These are phyloP conservation scores for Augiades crinisus DNA, from an alignment of 2,888 invertebrate genomes.

Conservation along the genomic window DNA sequence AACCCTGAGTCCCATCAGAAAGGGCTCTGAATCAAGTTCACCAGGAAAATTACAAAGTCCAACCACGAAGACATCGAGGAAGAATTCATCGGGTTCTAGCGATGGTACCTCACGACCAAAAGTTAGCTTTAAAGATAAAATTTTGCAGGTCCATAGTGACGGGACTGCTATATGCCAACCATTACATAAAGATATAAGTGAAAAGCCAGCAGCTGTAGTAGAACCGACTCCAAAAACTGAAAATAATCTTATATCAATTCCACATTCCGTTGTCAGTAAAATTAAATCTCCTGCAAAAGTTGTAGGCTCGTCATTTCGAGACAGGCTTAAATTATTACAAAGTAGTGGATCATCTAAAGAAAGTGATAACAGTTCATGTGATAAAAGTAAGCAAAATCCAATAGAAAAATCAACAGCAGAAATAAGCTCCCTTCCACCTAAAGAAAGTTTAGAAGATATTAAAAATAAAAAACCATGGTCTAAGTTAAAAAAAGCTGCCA, in stretches of 20 bases:
- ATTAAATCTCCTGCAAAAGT: conserved; percentile 77
- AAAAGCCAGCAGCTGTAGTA: conserved; percentile 69
- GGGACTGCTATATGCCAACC: conserved; percentile 73
- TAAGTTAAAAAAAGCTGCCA: conserved; percentile 88
- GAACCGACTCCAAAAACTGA: conserved; percentile 73
- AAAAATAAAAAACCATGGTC: conserved; percentile 86
- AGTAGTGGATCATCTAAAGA: conserved; percentile 57
- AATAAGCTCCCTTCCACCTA: conserved; percentile 52
- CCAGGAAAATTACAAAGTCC: conserved; percentile 76
- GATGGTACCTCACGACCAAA: conserved; percentile 74
- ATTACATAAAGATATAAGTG: conserved; percentile 61
- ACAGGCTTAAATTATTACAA: conserved; percentile 74
- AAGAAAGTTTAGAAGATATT: conserved; percentile 56
- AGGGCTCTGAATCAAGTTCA: conserved; percentile 73
- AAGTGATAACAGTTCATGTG: conserved; percentile 43
- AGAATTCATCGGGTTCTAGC: conserved; percentile 73
- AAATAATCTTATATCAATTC: conserved; percentile 71
- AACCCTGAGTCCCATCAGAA: conserved; percentile 72
- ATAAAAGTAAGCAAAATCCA: conserved; percentile 51
- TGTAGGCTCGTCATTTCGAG: conserved; percentile 71
- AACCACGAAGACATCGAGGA: conserved; percentile 68
- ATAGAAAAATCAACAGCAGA: conserved; percentile 56
- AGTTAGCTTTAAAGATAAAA: conserved; percentile 83
- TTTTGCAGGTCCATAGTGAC: conserved; percentile 80
- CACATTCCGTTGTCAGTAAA: conserved; percentile 77